These are phyloP conservation scores for Potamarius usumacintae DNA, from an alignment of 2,113 vertebrate genomes.

Conservation along the genomic window DNA sequence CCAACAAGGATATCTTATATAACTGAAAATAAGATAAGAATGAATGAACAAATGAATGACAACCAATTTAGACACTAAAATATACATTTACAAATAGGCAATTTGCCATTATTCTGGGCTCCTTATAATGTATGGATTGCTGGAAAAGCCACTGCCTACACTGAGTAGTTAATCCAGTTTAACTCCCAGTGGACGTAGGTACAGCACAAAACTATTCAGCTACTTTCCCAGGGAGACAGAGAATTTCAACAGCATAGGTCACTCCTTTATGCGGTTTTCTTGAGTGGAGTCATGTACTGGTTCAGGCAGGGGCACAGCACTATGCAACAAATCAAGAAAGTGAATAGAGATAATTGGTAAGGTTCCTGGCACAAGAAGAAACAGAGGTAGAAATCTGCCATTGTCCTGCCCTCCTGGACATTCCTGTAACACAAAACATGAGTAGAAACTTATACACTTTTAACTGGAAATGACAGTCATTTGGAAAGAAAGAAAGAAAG, in stretches of 20 bases:
- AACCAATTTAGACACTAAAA: not conserved
- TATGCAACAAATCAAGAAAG: slow-evolving; percentile 21
- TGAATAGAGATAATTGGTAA: slow-evolving; percentile 12
- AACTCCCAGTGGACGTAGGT: not conserved
- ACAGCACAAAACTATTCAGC: slow-evolving; percentile 15
- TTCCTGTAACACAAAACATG: not conserved
- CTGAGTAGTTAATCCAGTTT: not conserved
- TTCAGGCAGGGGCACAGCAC: not conserved
- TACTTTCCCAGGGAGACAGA: not conserved
- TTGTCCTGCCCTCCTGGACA: not conserved
- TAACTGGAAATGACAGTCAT: not conserved
- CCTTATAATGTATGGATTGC: not conserved
- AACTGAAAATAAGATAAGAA: not conserved
- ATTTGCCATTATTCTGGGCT: not conserved
- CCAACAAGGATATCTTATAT: not conserved
- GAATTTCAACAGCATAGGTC: not conserved
- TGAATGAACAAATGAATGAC: not conserved
- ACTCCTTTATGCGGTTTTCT: not conserved
- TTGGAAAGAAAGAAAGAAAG: not conserved
- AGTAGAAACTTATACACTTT: not conserved
- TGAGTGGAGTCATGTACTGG: slow-evolving; percentile 6
- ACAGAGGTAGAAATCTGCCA: not conserved
- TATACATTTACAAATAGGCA: not conserved
- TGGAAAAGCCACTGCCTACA: not conserved
- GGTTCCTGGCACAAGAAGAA: not conserved